Evolutionary conservation across 2,888 invertebrate species (phyloP).

Genomic region (Morpho helenor): DNA sequence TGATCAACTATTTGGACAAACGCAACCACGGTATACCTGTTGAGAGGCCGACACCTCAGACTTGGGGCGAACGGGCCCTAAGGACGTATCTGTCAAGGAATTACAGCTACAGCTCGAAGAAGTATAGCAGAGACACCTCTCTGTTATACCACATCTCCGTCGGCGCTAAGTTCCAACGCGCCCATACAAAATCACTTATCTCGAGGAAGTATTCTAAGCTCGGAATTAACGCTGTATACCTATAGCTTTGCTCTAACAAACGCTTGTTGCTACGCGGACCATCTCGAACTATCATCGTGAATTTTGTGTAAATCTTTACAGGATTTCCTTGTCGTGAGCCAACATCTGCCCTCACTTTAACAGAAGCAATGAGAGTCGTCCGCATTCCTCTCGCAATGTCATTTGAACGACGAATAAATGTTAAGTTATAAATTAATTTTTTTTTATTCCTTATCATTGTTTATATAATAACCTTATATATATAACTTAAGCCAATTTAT

Average conservation of each 20-base stretch:
- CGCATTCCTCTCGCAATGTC: slow-evolving; percentile 65
- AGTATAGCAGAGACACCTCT: slow-evolving; percentile 79
- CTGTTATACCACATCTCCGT: slow-evolving; percentile 82
- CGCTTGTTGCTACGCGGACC: slow-evolving; percentile 69
- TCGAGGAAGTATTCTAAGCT: slow-evolving; percentile 84
- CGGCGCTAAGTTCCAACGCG: slow-evolving; percentile 84
- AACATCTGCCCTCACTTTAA: slow-evolving; percentile 30
- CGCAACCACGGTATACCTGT: slow-evolving; percentile 83
- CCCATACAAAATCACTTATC: slow-evolving; percentile 87
- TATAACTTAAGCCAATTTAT: slow-evolving; percentile 5
- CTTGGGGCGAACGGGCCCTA: slow-evolving; percentile 91
- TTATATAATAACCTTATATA: slow-evolving; percentile 40
- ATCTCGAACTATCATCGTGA: slow-evolving; percentile 57
- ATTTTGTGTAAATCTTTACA: slow-evolving; percentile 70
- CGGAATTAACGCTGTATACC: slow-evolving; percentile 71
- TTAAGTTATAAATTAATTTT: slow-evolving; percentile 45
- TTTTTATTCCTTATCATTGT: slow-evolving; percentile 50
- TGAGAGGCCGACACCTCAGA: slow-evolving; percentile 88
- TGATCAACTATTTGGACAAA: slow-evolving; percentile 89
- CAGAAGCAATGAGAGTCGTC: slow-evolving; percentile 52
- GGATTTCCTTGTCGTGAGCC: slow-evolving; percentile 69
- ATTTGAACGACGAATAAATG: slow-evolving; percentile 68
- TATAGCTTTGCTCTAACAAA: slow-evolving; percentile 74
- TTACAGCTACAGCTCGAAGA: slow-evolving; percentile 84
- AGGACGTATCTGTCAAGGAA: slow-evolving; percentile 84